phyloP scores from a whole-genome alignment of 2,113 vertebrate genomes.

The Pseudorectes ferrugineus region DNA sequence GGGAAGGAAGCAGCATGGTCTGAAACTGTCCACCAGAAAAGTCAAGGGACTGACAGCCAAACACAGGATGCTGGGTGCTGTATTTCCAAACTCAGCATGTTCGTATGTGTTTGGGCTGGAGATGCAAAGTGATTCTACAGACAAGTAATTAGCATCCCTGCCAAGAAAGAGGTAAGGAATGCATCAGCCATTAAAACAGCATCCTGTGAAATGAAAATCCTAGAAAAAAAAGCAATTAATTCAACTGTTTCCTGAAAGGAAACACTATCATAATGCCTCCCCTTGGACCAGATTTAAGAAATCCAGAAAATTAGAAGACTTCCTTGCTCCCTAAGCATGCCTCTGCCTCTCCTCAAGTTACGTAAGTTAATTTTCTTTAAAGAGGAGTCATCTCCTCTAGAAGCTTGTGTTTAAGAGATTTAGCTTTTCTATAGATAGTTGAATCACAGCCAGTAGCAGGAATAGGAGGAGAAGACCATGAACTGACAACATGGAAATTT shows the following conservation, averaged over 20 bases:
- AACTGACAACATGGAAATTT: background rate
- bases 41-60: background rate
- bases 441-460: background rate
- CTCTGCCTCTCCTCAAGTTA: conserved; percentile 16
- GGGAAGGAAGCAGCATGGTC: conserved; percentile 17
- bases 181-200: conserved; percentile 2
- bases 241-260: conserved; percentile 29
- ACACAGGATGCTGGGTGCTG: background rate
- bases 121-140: conserved; percentile 48
- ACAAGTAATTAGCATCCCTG: conserved; percentile 36
- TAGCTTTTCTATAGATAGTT: background rate
- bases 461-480: background rate
- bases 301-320: conserved; percentile 8
- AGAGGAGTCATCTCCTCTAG: conserved; percentile 1
- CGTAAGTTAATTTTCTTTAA: background rate
- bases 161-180: conserved; percentile 42
- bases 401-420: conserved; percentile 39
- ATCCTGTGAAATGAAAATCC: conserved; percentile 34
- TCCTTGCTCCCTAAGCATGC: background rate
- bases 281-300: conserved; percentile 2
- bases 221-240: background rate
- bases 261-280: background rate
- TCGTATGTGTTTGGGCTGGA: background rate
- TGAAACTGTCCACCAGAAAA: conserved; percentile 19
- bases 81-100: background rate